Percentiles rank a stretch among this genome's conserved stretches.
Evolutionary conservation across 2,113 vertebrate species (phyloP).

Genomic region (Chaenogobius annularis): DNA sequence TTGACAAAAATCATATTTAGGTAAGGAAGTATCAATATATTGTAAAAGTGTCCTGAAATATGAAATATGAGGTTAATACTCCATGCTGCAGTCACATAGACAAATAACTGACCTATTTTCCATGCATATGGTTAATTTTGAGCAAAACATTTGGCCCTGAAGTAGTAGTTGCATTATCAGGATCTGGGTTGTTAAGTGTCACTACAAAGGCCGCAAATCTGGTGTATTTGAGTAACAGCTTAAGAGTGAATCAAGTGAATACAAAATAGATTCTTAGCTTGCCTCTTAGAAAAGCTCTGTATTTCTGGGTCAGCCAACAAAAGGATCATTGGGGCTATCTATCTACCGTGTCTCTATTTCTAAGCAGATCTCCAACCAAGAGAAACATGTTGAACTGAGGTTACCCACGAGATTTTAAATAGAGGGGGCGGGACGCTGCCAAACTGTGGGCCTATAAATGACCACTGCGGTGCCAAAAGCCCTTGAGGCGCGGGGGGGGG

Average conservation of each 20-base stretch:
- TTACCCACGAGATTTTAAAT: slow-evolving; percentile 48
- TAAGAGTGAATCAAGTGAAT: background rate
- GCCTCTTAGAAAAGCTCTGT: slow-evolving; percentile 17
- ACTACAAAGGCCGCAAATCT: background rate
- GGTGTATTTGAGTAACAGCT: slow-evolving; percentile 1
- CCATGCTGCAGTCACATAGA: background rate
- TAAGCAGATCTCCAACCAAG: slow-evolving; percentile 1
- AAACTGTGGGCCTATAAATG: slow-evolving; percentile 62
- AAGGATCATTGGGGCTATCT: background rate
- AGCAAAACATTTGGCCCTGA: background rate
- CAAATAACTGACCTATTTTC: background rate
- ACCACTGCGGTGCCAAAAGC: slow-evolving; percentile 44
- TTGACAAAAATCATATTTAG: too few relatives aligned
- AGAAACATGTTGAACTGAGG: slow-evolving; percentile 35
- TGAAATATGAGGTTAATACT: too few relatives aligned
- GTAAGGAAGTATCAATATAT: too few relatives aligned
- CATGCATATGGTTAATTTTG: background rate
- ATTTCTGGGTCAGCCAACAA: slow-evolving; percentile 9
- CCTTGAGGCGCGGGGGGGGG: slow-evolving; percentile 59
- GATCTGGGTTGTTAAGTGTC: background rate
- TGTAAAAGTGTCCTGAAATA: too few relatives aligned
- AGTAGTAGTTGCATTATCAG: background rate
- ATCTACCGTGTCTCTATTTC: slow-evolving; percentile 11
- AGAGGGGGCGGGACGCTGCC: slow-evolving; percentile 48
- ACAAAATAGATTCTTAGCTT: slow-evolving; percentile 12